Evolutionary conservation across 1,140 invertebrate species (phyloP).

Genomic region (Pomacea maculata): DNA sequence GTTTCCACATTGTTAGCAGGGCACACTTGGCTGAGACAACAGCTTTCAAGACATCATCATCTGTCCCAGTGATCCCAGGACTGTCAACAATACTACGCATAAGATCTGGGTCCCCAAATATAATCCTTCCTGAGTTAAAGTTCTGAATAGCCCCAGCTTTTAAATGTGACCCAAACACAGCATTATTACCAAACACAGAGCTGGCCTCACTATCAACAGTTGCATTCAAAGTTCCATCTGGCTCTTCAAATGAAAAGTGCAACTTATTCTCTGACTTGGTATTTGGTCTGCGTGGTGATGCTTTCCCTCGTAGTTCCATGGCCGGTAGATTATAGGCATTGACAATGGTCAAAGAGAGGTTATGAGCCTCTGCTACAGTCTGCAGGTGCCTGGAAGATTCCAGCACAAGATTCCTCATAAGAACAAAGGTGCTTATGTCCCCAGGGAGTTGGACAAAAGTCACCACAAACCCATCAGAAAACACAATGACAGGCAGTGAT

Average conservation of each 20-base stretch:
- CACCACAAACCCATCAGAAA: constrained; percentile 64
- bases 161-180: constrained; percentile 22
- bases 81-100: constrained; percentile 32
- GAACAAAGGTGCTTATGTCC: constrained; percentile 44
- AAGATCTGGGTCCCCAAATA: constrained; percentile 56
- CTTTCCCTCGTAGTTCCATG: constrained; percentile 17
- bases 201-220: constrained; percentile 56
- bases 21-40: constrained; percentile 36
- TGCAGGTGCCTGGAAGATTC: constrained; percentile 53
- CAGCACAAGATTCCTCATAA: constrained; percentile 54
- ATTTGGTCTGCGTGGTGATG: constrained; percentile 16
- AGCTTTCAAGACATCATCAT: constrained; percentile 33
- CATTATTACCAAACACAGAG: constrained; percentile 30
- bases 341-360: constrained; percentile 47
- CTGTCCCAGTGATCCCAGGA: constrained; percentile 28
- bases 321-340: constrained; percentile 48
- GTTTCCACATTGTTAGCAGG: constrained; percentile 57
- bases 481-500: constrained; percentile 59
- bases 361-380: constrained; percentile 30
- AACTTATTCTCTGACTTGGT: constrained; percentile 27
- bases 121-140: constrained; percentile 54
- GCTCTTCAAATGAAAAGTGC: constrained; percentile 49
- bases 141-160: constrained; percentile 36
- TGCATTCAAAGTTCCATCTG: constrained; percentile 41
- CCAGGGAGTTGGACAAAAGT: constrained; percentile 51